phyloP scores from a whole-genome alignment of 30 jellyfish, hydroid and myxozoan genomes.

The Morbakka virulenta region DNA sequence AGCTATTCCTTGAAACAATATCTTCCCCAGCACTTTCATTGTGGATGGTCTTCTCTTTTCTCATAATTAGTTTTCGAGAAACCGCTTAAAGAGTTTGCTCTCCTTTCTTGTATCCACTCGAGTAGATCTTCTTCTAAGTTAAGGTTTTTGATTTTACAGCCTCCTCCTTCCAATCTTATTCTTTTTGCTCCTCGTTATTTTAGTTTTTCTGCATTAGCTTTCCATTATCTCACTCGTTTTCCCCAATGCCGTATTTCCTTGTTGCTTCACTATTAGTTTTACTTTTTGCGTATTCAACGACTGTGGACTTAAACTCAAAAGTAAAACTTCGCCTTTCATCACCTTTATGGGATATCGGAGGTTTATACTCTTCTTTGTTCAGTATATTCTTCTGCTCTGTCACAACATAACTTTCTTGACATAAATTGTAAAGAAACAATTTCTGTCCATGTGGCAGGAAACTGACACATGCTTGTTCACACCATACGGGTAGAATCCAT shows the following conservation, averaged over 20 bases:
- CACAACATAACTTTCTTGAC: background rate
- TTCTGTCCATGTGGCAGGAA: background rate
- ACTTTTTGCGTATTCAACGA: background rate
- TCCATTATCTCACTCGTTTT: background rate
- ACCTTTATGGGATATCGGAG: background rate
- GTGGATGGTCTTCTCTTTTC: background rate
- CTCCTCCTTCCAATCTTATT: background rate
- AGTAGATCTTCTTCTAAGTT: background rate
- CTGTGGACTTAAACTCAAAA: no score
- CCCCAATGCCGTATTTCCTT: background rate
- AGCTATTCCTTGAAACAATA: background rate
- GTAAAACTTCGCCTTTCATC: background rate
- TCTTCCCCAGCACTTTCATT: background rate
- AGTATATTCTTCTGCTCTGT: background rate
- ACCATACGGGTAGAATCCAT: no score
- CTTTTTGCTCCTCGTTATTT: background rate
- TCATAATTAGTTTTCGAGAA: background rate
- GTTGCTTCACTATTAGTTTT: background rate
- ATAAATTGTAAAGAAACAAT: background rate
- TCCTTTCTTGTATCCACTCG: background rate
- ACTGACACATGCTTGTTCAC: background rate
- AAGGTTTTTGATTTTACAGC: background rate
- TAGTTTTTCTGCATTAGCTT: background rate
- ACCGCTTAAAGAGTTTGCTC: background rate
- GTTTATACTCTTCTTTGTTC: background rate